Percentiles rank a stretch among this genome's conserved stretches.
phyloP scores from a whole-genome alignment of 2,113 vertebrate genomes.

The Cyphomyrus discorhynchus region DNA sequence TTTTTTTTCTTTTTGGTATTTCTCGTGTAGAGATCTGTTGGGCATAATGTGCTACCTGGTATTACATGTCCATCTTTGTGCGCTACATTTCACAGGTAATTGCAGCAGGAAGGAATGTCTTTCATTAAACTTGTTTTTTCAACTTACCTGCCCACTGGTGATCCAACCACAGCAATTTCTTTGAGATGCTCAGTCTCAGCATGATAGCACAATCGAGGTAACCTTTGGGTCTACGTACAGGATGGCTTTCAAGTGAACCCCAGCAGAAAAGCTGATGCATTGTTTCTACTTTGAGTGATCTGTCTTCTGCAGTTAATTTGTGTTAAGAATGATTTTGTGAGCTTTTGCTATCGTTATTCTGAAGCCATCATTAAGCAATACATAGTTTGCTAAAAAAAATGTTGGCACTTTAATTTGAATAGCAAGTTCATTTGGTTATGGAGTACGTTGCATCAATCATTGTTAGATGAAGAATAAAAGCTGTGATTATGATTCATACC shows the following conservation, averaged over 20 bases:
- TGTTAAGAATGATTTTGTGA: neutral
- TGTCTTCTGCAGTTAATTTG: neutral
- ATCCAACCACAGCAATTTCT: slow-evolving; percentile 37
- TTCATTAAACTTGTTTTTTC: neutral
- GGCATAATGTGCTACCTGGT: neutral
- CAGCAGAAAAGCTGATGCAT: neutral
- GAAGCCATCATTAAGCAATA: neutral
- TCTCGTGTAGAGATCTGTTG: neutral
- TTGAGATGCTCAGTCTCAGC: slow-evolving; percentile 42
- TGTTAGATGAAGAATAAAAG: neutral
- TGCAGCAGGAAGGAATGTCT: neutral
- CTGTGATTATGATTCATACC: neutral
- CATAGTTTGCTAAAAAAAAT: neutral
- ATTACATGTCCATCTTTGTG: neutral
- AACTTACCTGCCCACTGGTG: slow-evolving; percentile 42
- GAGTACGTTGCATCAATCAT: neutral
- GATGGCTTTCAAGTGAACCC: neutral
- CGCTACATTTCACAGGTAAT: neutral
- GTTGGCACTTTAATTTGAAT: neutral
- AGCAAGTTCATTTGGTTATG: neutral
- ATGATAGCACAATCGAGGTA: slow-evolving; percentile 18
- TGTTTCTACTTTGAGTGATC: neutral
- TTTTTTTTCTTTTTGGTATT: neutral
- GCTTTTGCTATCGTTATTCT: neutral
- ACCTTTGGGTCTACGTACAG: neutral